A percentile compares a stretch with the other conserved stretches of the same genome.
phyloP scores from a whole-genome alignment of 2,888 invertebrate species.

The Diaprepes abbreviatus region DNA sequence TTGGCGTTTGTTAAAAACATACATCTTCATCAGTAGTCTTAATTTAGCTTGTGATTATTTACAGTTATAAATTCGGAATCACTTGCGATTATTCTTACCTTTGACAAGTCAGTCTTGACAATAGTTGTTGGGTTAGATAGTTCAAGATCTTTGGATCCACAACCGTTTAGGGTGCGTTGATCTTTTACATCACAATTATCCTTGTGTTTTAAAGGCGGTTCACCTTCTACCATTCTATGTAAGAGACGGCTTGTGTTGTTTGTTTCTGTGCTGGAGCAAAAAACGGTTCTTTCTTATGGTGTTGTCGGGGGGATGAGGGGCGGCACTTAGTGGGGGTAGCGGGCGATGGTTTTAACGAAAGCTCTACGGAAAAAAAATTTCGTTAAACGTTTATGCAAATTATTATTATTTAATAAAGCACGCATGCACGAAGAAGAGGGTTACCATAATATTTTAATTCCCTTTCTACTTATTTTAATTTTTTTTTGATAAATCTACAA shows the following conservation, averaged over 20 bases:
- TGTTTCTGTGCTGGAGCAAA: slow-evolving; percentile 43
- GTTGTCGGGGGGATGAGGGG: slow-evolving; percentile 54
- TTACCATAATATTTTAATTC: too few species aligned
- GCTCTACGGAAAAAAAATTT: slow-evolving; percentile 58
- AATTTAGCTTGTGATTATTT: background rate
- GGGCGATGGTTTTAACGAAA: slow-evolving; percentile 58
- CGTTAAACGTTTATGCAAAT: too few species aligned
- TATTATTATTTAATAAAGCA: too few species aligned
- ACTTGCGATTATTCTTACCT: slow-evolving; percentile 27
- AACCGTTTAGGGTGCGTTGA: slow-evolving; percentile 84
- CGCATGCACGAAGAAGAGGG: too few species aligned
- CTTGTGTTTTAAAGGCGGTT: slow-evolving; percentile 80
- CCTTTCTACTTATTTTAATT: too few species aligned
- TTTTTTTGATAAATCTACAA: too few species aligned
- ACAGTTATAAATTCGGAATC: background rate
- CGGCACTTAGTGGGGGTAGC: slow-evolving; percentile 64
- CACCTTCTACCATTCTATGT: slow-evolving; percentile 93
- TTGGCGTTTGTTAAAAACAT: background rate
- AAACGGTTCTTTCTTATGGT: slow-evolving; percentile 29
- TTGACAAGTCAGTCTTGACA: slow-evolving; percentile 43
- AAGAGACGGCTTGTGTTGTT: slow-evolving; percentile 59
- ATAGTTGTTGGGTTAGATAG: slow-evolving; percentile 56
- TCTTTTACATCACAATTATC: slow-evolving; percentile 90
- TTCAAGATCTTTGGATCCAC: slow-evolving; percentile 77
- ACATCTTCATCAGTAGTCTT: background rate